Percentiles rank a stretch among this genome's conserved stretches.
Evolutionary conservation across 2,888 invertebrate species (phyloP).

Genomic region (Dermolepida albohirtum): DNA sequence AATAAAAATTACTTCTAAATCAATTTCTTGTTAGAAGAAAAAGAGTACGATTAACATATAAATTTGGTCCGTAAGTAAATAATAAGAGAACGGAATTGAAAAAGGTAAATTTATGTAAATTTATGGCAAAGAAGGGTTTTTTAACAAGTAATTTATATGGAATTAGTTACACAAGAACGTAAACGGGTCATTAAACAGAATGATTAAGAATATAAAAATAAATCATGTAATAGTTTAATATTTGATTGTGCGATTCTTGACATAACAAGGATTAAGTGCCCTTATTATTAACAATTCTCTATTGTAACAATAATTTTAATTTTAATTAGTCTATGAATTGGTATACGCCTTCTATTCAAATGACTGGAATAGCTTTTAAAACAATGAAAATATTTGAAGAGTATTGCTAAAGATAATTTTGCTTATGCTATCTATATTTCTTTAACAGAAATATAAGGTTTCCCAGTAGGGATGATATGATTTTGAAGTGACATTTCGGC

Average conservation of each 20-base stretch:
- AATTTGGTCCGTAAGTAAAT: constrained; percentile 30
- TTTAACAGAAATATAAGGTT: too few species aligned
- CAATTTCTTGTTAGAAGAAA: constrained; percentile 23
- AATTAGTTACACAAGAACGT: constrained; percentile 14
- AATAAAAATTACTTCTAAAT: constrained; percentile 23
- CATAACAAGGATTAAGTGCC: too few species aligned
- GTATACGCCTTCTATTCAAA: too few species aligned
- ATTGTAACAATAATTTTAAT: too few species aligned
- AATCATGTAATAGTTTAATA: not conserved
- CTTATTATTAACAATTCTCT: too few species aligned
- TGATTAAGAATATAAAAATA: constrained; percentile 3
- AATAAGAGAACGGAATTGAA: constrained; percentile 24
- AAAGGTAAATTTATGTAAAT: constrained; percentile 33
- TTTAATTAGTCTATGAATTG: too few species aligned
- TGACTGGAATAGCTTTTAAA: too few species aligned
- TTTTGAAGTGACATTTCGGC: too few species aligned
- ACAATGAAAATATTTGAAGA: too few species aligned
- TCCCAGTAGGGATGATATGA: too few species aligned
- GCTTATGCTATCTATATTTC: too few species aligned
- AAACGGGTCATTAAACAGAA: constrained; percentile 15
- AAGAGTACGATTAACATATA: constrained; percentile 30
- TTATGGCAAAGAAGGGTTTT: constrained; percentile 16
- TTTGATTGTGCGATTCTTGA: not conserved
- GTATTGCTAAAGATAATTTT: too few species aligned
- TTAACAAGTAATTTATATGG: constrained; percentile 22